These are phyloP conservation scores for Gadopsis marmoratus DNA, from an alignment of 2,797 vertebrate species.

Conservation along the genomic window DNA sequence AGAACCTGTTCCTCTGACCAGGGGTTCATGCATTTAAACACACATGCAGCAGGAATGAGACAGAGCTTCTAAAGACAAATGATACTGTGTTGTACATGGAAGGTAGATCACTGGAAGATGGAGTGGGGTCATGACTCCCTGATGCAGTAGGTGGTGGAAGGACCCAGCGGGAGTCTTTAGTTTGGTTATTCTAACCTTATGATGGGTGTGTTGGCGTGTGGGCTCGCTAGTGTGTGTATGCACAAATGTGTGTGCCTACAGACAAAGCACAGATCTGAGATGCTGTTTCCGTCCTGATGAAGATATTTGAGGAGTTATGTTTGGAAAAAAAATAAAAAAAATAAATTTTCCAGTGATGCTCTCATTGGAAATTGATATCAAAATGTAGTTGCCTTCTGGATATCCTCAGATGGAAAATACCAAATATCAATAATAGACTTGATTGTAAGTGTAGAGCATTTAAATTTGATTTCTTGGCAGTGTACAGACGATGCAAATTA, in stretches of 20 bases:
- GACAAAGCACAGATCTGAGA: slow-evolving; percentile 11
- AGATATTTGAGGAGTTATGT: slow-evolving; percentile 13
- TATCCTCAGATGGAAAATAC: slow-evolving; percentile 2
- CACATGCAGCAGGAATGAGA: slow-evolving; percentile 62
- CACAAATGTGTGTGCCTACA: slow-evolving; percentile 13
- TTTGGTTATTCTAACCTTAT: slow-evolving; percentile 60
- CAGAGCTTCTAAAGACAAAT: slow-evolving; percentile 62
- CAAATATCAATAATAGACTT: slow-evolving; percentile 1
- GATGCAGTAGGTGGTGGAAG: slow-evolving; percentile 65
- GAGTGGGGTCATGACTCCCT: slow-evolving; percentile 60
- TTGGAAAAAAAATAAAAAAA: slow-evolving; percentile 1
- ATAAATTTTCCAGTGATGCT: neutral
- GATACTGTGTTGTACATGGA: slow-evolving; percentile 51
- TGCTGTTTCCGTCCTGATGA: slow-evolving; percentile 22
- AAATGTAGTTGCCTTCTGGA: slow-evolving; percentile 11
- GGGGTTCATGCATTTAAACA: slow-evolving; percentile 54
- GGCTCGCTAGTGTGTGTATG: slow-evolving; percentile 25
- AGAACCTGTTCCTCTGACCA: slow-evolving; percentile 24
- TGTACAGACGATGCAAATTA: neutral
- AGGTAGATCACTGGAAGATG: slow-evolving; percentile 66
- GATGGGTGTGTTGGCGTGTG: slow-evolving; percentile 31
- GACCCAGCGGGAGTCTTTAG: slow-evolving; percentile 51
- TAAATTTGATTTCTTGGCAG: slow-evolving; percentile 33
- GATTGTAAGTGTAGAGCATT: slow-evolving; percentile 5
- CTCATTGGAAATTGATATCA: neutral